Evolutionary conservation across 2,888 invertebrate genomes (phyloP).

Genomic region (Blera fallax): DNA sequence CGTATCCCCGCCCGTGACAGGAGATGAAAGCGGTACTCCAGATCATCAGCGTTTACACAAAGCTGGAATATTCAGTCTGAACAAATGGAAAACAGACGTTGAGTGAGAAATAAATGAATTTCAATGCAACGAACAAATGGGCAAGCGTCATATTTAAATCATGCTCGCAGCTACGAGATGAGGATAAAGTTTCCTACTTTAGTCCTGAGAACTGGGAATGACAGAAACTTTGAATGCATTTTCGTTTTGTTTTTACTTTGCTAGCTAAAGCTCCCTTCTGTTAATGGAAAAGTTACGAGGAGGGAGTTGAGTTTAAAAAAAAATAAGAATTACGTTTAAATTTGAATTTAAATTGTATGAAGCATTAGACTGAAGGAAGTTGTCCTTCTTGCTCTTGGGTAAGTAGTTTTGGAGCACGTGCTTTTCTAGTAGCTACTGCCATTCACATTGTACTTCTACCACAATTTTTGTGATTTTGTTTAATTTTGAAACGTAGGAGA

Average conservation of each 20-base stretch:
- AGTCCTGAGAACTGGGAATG: neutral
- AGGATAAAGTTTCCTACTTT: neutral
- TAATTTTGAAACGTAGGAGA: too few species aligned
- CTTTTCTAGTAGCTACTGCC: too few species aligned
- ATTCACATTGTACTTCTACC: too few species aligned
- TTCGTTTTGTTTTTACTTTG: neutral
- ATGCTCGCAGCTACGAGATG: neutral
- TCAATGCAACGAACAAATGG: constrained; percentile 13
- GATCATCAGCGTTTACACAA: constrained; percentile 19
- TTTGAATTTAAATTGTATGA: too few species aligned
- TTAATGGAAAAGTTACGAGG: neutral
- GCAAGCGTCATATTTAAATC: neutral
- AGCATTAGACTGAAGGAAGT: too few species aligned
- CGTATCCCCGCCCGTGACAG: neutral
- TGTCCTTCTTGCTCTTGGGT: too few species aligned
- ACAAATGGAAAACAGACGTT: constrained; percentile 31
- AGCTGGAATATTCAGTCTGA: neutral
- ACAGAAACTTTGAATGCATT: neutral
- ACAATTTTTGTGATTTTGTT: too few species aligned
- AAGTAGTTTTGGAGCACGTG: too few species aligned
- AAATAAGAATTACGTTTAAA: too few species aligned
- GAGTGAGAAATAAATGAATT: constrained; percentile 48
- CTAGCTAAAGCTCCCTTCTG: neutral
- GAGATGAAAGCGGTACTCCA: neutral
- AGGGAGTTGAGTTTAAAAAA: too few species aligned